phyloP scores from a whole-genome alignment of 1,140 invertebrate species.

The Diploscapter pachys region DNA sequence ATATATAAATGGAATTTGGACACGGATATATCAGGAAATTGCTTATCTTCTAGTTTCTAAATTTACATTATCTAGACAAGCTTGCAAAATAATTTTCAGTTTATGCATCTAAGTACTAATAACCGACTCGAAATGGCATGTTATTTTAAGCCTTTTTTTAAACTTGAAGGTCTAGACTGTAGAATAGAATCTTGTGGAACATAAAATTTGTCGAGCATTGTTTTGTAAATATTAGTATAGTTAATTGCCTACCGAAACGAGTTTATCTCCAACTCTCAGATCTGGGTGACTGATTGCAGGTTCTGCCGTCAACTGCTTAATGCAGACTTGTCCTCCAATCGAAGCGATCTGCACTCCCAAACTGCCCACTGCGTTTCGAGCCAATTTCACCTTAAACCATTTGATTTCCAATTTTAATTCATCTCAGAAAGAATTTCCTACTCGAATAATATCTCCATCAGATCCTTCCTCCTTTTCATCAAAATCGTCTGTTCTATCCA shows the following conservation, averaged over 20 bases:
- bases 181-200: not conserved
- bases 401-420: not conserved
- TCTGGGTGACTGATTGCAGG: constrained; percentile 58
- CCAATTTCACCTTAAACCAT: constrained; percentile 51
- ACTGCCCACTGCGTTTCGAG: constrained; percentile 49
- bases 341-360: constrained; percentile 61
- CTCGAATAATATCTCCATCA: constrained; percentile 34
- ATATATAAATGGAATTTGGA: too few species aligned
- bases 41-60: too few species aligned
- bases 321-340: constrained; percentile 53
- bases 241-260: constrained; percentile 7
- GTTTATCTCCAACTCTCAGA: constrained; percentile 54
- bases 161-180: constrained; percentile 29
- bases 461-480: constrained; percentile 24
- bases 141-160: constrained; percentile 19
- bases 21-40: too few species aligned
- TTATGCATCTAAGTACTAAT: not conserved
- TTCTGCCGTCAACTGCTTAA: constrained; percentile 58
- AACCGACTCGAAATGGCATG: not conserved
- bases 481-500: constrained; percentile 48
- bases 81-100: too few species aligned
- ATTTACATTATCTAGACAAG: too few species aligned
- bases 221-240: not conserved
- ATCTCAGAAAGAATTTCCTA: not conserved
- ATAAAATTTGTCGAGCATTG: not conserved